Percentiles rank a stretch among this genome's conserved stretches.
Conservation (phyloP, 2,113 vertebrate genomes). For the Dasyornis broadbenti region DNA sequence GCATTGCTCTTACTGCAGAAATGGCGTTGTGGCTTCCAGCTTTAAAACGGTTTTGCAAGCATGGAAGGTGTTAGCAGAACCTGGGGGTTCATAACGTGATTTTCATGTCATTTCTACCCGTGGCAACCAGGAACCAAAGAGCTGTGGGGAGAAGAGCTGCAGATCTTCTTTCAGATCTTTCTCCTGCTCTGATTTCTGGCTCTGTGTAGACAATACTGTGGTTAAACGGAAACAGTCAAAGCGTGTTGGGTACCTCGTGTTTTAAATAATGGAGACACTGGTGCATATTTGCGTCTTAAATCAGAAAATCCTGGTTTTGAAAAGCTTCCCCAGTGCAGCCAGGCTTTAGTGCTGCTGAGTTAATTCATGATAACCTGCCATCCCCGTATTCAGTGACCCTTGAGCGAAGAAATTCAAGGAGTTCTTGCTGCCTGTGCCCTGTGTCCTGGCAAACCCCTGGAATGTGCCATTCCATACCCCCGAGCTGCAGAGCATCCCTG, state of each 20-base stretch:
- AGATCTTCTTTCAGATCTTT: background rate
- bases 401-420: background rate
- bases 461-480: no score
- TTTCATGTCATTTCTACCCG: background rate
- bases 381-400: background rate
- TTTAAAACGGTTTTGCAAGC: background rate
- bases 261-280: background rate
- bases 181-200: background rate
- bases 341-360: accelerated
- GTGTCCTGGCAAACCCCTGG: background rate
- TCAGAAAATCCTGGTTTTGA: background rate
- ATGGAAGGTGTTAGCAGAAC: background rate
- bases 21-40: background rate
- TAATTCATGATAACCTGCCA: background rate
- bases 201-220: background rate
- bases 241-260: background rate
- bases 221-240: background rate
- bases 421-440: background rate
- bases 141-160: background rate
- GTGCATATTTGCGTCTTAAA: background rate
- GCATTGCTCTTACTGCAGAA: background rate
- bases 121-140: background rate
- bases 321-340: background rate
- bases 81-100: background rate
- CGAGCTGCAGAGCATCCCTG: background rate